These are phyloP conservation scores for Protodeltote pygarga DNA, from an alignment of 2,888 invertebrate genomes.

Conservation along the genomic window DNA sequence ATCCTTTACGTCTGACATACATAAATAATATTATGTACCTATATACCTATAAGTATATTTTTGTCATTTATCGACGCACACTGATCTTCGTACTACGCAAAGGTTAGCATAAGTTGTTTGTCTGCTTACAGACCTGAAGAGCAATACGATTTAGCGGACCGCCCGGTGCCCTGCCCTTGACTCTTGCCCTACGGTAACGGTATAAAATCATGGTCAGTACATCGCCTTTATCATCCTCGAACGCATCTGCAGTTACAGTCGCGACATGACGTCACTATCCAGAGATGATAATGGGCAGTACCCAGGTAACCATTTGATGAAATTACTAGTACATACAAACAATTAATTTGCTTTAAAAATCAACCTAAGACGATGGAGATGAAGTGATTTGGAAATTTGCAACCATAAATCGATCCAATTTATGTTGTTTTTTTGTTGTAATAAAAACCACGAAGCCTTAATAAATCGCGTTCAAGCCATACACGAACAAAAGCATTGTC, in stretches of 20 bases:
- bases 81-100: constrained; percentile 13
- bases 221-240: constrained; percentile 39
- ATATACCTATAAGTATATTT: neutral
- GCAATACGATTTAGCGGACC: constrained; percentile 29
- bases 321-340: constrained; percentile 7
- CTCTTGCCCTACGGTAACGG: constrained; percentile 58
- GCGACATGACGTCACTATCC: constrained; percentile 15
- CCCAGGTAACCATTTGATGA: constrained; percentile 20
- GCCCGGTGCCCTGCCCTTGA: constrained; percentile 60
- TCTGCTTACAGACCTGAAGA: constrained; percentile 26
- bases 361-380: no score
- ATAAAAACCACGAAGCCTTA: constrained; percentile 64
- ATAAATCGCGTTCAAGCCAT: constrained; percentile 49
- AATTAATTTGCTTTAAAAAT: no score
- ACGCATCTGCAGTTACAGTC: constrained; percentile 15
- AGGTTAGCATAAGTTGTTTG: constrained; percentile 35
- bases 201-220: constrained; percentile 51
- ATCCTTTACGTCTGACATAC: no score
- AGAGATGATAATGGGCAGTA: constrained; percentile 7
- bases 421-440: constrained; percentile 39
- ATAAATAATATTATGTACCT: no score
- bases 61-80: constrained; percentile 5
- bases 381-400: constrained; percentile 44
- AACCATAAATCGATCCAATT: constrained; percentile 45
- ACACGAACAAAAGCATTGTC: constrained; percentile 43